A percentile compares a stretch with the other conserved stretches of the same genome.
Conservation (phyloP, 2,888 invertebrate species). For the Agonopterix alstromeriana region DNA sequence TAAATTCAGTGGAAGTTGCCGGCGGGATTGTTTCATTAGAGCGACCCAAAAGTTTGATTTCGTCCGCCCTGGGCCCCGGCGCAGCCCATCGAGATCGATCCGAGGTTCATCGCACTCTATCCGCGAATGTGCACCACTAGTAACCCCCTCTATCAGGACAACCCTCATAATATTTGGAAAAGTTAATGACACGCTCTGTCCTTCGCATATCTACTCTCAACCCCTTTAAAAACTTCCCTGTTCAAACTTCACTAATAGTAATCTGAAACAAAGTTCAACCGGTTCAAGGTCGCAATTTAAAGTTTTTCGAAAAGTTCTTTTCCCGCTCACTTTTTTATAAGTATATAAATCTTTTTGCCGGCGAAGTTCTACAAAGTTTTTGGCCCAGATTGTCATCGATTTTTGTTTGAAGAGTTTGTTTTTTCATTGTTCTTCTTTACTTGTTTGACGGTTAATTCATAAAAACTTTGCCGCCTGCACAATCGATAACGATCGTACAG, state of each 20-base stretch:
- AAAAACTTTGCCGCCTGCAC: conserved; percentile 71
- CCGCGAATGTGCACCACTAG: conserved; percentile 7
- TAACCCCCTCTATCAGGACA: conserved; percentile 32
- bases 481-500: conserved; percentile 59
- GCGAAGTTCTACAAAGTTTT: conserved; percentile 72
- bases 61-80: conserved; percentile 37
- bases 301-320: conserved; percentile 75
- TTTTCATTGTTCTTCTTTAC: conserved; percentile 77
- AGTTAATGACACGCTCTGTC: conserved; percentile 44
- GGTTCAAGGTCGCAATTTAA: conserved; percentile 78
- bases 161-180: conserved; percentile 20
- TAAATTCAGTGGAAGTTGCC: conserved; percentile 48
- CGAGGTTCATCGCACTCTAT: conserved; percentile 43
- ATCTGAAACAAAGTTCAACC: conserved; percentile 72
- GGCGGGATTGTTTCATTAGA: conserved; percentile 65
- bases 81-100: conserved; percentile 23
- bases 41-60: conserved; percentile 62
- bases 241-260: conserved; percentile 70
- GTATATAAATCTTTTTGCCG: conserved; percentile 77
- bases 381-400: conserved; percentile 78
- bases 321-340: conserved; percentile 74
- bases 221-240: conserved; percentile 61
- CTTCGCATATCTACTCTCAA: conserved; percentile 46
- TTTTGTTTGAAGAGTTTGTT: conserved; percentile 78
- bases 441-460: conserved; percentile 78